Base-by-base conservation (phyloP, 2,888 invertebrate genomes). In the Tiphia femorata region DNA sequence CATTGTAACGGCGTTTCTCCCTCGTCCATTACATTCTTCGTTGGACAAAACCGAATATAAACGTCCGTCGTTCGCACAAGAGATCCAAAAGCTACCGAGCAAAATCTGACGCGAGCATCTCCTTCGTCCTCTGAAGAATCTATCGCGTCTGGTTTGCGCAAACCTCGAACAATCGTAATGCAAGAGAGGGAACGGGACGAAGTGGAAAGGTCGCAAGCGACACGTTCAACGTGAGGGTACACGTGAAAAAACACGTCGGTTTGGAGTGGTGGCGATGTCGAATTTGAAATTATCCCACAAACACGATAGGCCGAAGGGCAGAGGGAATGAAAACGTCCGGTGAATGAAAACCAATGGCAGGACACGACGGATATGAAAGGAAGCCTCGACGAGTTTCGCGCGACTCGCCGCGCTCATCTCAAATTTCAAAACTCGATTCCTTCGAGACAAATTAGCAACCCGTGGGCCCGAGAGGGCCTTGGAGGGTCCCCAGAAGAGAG, bases 371-470 rank as follows among this genome's bases (percentile, higher is more conserved):
- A 58, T 58, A 56, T 78, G 76, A 76, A 78, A 76, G 74, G 76
- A 66, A 64, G 72, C 54, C 64, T 70, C 70, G 73, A 76, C 70
- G 66, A 66, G 68, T 67, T 58, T 55, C 48, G 55, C 64, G 62
- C 55, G 57, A 54, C 52, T 33, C 41, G 42, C 48, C 51, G 41
- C 49, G 46, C 42, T 51, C 57, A 50, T 67, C 77, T 81, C 76
- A 66, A 74, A 75, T 80, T 81, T 80, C 80, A 70, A 75, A 75
- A 75, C 77, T 72, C 75, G 73, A 78, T 78, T 78, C 75, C n/a
- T 69, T 67, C 59, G 62, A n/a, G n/a, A 58, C 48, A 74, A 78
- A 80, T 81, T 80, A 79, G 78, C 80, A n/a, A n/a, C 12, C 70
- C 49, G n/a, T n/a, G 63, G 69, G 73, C 70, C 74, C 75, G 58